A percentile compares a stretch with the other conserved stretches of the same genome.
phyloP scores from a whole-genome alignment of 2,797 vertebrate species.

The Staurois parvus region DNA sequence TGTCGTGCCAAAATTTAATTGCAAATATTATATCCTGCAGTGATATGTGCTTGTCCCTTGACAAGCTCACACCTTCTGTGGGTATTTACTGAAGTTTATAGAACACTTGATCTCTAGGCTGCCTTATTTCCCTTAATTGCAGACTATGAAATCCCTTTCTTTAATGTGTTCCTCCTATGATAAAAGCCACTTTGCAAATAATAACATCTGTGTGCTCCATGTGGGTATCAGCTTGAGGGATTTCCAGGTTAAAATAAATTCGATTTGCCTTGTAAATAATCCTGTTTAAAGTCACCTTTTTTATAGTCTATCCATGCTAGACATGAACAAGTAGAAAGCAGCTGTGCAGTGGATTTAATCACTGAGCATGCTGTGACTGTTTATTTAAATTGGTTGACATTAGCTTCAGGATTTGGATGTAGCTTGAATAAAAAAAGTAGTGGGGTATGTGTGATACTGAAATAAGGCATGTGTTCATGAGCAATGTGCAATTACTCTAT shows the following conservation, averaged over 20 bases:
- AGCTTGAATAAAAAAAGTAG: conserved; percentile 29
- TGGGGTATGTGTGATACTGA: conserved; percentile 20
- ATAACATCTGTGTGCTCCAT: conserved; percentile 45
- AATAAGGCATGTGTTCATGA: conserved; percentile 26
- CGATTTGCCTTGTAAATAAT: conserved; percentile 53
- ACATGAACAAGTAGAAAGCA: conserved; percentile 49
- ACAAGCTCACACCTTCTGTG: conserved; percentile 39
- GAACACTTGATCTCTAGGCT: conserved; percentile 43
- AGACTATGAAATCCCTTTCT: conserved; percentile 56
- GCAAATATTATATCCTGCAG: conserved; percentile 46
- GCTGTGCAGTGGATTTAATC: conserved; percentile 53
- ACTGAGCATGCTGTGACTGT: conserved; percentile 48
- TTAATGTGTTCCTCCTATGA: conserved; percentile 51
- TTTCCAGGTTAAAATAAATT: conserved; percentile 55
- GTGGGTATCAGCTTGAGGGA: conserved; percentile 46
- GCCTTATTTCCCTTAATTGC: conserved; percentile 51
- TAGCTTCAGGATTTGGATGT: conserved; percentile 49
- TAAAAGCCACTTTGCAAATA: conserved; percentile 59
- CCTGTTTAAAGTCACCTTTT: conserved; percentile 58
- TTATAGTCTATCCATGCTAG: conserved; percentile 43
- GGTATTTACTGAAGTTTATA: conserved; percentile 14
- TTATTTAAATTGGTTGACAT: conserved; percentile 49
- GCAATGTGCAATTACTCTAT: neutral
- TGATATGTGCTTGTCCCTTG: conserved; percentile 32
- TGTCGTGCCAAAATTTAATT: conserved; percentile 37